Evolutionary conservation across 92 coral and sea anemone species (phyloP).

Genomic region (Heteractis magnifica): DNA sequence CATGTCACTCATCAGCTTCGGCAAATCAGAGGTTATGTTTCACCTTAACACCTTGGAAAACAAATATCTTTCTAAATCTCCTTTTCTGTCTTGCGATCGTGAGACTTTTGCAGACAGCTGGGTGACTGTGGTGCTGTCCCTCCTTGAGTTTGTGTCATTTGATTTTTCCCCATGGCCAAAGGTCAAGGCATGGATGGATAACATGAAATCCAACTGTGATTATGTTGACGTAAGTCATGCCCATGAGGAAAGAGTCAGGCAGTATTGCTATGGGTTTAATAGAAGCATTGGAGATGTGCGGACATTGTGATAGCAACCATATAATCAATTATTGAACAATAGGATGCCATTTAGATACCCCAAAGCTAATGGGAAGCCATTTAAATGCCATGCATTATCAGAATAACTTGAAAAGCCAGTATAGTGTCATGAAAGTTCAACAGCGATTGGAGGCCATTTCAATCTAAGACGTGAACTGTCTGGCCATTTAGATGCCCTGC

Average conservation of each 20-base stretch:
- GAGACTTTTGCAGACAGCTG: conserved; percentile 77
- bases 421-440: not conserved
- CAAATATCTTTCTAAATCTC: conserved; percentile 49
- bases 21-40: conserved; percentile 64
- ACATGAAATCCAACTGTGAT: conserved; percentile 59
- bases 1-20: conserved; percentile 57
- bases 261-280: conserved; percentile 38
- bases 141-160: conserved; percentile 63
- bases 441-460: not conserved
- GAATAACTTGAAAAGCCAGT: not conserved
- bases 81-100: conserved; percentile 47
- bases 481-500: not conserved
- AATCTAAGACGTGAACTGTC: no score
- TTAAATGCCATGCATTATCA: not conserved
- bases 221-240: conserved; percentile 68
- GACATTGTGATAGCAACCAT: not conserved
- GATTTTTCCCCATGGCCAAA: conserved; percentile 69
- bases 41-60: conserved; percentile 68
- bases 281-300: conserved; percentile 37
- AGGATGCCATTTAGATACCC: not conserved
- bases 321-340: not conserved
- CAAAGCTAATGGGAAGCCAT: not conserved
- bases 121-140: conserved; percentile 57
- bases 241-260: conserved; percentile 66
- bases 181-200: conserved; percentile 62